Evolutionary conservation across 2,797 vertebrate species (phyloP), one percentile per base, ranked within the genome.

Genomic region (Triplophysa yarkandensis): DNA sequence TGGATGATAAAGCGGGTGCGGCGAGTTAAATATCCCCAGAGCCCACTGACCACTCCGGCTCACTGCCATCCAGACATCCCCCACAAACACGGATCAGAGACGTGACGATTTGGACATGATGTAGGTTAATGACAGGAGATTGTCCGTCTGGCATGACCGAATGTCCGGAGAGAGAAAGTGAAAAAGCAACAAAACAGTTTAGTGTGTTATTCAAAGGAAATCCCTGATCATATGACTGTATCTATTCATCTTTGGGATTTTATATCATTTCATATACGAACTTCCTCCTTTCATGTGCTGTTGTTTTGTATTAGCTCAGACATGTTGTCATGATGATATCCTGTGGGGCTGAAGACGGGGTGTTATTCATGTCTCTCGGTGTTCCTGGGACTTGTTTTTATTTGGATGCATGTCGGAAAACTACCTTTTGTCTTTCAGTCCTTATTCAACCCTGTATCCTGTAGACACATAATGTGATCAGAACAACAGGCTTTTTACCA

Each of bases 1-100:
- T 68, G 64, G 23, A 7, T 41, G 71, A 78, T 81, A 69, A 67
- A 61, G 52, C 62, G 63, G 68, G 68, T 78, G 68, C 54, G 55
- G 62, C 48, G 46, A 30, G 11, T 17, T 68, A 25, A 46, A 17
- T 11, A 2, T 63, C 68, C 46, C 72, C 16, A 7, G 63, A 54
- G 62, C 10, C 16, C 21, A 6, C 58, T 70, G 67, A 58, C 5
- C 4, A 4, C 30, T 68, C 39, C 27, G 4, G 25, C 64, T 63
- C 54, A 41, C 43, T 48, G 30, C 68, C 30, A 4, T 39, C 25
- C 34, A 55, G 48, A 64, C 32, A n/a, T 27, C 30, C 14, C 30
- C n/a, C 46, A 13, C 50, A 27, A 21, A 54, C 23, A 34, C 54
- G 14, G 46, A 10, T n/a, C 19, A 48, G 62, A 58, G 63, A 55